Evolutionary conservation across 2,113 vertebrate species (phyloP), one percentile per base, ranked within the genome.

Genomic region (Dendropsophus ebraccatus): DNA sequence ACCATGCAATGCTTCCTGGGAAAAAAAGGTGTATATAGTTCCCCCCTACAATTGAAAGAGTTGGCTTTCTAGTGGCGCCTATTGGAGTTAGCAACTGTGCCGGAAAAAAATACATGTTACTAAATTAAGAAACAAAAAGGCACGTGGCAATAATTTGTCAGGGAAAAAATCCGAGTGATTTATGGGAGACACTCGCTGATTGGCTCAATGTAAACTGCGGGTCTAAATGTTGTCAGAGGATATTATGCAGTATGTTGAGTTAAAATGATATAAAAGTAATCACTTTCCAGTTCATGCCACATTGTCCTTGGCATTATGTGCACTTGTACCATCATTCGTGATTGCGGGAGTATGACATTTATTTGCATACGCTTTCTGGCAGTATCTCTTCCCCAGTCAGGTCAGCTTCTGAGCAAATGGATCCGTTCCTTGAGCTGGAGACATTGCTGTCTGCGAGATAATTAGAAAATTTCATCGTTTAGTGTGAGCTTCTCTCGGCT

Each of bases 401-500:
- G 41, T 62, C 60, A n/a, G 41, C 35, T 12, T 49, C 25, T 21
- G 80, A 65, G 60, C 23, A 67, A 81, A 81, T 67, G 45, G 80
- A 28, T 47, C 28, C 37, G 21, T 81, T 81, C 37, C 41, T 41
- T 47, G 56, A 65, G 78, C 78, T 41, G 56, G n/a, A 81, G 62
- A 69, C 80, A 81, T 69, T 69, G 62, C 45, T 50, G 80, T 62
- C 72, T 45, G 47, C 72, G 60, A 65, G 62, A 80, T 86, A 86
- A 86, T 86, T 70, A 56, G 49, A 86, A 79, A 54, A 86, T 80
- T 86, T 70, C 65, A 73, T 81, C 32, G 70, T 70, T 86, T 86
- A 47, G 54, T 67, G 77, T 47, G 69, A 56, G 76, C 35, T 52
- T 86, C 76, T 81, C 65, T 73, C 84, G 9, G 49, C 84, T 86